These are phyloP conservation scores for Pterocles orientalis DNA, from an alignment of 2,113 vertebrate species.

Conservation along the genomic window DNA sequence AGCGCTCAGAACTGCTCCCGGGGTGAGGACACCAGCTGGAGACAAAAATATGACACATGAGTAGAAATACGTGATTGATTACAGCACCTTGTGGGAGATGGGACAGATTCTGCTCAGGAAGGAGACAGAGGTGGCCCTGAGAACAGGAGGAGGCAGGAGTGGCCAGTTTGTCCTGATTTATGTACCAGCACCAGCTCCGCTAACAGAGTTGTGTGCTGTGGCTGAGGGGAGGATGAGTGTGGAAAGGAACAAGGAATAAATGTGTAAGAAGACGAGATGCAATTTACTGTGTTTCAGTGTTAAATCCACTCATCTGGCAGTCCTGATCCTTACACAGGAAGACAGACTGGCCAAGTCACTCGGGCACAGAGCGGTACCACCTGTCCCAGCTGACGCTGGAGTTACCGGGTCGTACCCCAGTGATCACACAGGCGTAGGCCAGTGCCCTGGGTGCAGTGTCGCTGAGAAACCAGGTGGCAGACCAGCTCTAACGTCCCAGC, in stretches of 20 bases:
- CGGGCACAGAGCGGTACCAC: fast-evolving
- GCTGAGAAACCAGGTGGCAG: background rate
- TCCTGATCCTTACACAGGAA: fast-evolving
- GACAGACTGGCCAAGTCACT: background rate
- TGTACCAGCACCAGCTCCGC: background rate
- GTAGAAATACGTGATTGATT: fast-evolving
- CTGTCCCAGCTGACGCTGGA: background rate
- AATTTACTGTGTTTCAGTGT: background rate
- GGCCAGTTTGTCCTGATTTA: background rate
- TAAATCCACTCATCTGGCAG: background rate
- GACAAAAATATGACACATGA: background rate
- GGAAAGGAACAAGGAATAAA: background rate
- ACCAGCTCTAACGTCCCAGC: fast-evolving
- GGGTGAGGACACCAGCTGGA: background rate
- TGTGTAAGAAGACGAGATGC: too few relatives aligned
- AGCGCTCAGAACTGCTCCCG: background rate
- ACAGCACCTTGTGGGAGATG: background rate
- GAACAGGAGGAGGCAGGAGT: background rate
- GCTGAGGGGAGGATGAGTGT: background rate
- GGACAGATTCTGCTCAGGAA: background rate
- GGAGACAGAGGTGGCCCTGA: background rate
- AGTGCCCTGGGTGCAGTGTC: background rate
- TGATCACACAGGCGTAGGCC: background rate
- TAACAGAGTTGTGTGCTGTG: too few relatives aligned
- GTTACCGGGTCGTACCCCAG: background rate